Evolutionary conservation across 2,113 vertebrate species (phyloP).

Genomic region (Perccottus glenii): DNA sequence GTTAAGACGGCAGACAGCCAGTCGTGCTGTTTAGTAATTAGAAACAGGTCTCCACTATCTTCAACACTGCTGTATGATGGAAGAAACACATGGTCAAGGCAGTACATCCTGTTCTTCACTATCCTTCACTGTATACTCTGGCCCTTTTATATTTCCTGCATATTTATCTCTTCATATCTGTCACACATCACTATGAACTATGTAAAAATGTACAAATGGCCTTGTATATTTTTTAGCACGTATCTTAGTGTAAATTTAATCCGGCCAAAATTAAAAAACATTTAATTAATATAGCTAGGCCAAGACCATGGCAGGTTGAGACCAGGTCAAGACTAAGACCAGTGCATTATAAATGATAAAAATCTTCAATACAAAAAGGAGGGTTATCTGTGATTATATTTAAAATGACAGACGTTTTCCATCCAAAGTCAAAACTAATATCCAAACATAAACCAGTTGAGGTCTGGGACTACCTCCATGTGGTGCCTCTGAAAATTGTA

Average conservation of each 20-base stretch:
- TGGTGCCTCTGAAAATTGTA: too few species aligned
- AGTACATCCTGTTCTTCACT: constrained; percentile 26
- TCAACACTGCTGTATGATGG: constrained; percentile 25
- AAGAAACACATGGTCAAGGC: constrained; percentile 29
- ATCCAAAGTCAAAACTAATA: too few species aligned
- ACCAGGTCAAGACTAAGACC: constrained; percentile 25
- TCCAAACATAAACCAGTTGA: too few species aligned
- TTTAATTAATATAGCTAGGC: too few species aligned
- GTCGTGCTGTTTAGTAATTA: constrained; percentile 58
- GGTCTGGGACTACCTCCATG: too few species aligned
- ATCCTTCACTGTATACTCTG: not conserved
- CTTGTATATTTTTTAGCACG: constrained; percentile 37
- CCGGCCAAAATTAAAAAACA: too few species aligned
- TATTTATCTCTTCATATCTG: constrained; percentile 13
- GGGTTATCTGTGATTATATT: too few species aligned
- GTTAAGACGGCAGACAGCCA: constrained; percentile 65
- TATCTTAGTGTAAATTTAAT: too few species aligned
- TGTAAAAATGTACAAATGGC: constrained; percentile 29
- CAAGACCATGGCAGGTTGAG: too few species aligned
- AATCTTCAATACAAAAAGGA: too few species aligned
- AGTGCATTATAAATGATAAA: too few species aligned
- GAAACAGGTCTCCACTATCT: constrained; percentile 60
- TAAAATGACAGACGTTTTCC: too few species aligned
- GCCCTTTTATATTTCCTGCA: constrained; percentile 25
- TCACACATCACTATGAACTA: constrained; percentile 34